Percentiles rank a stretch among this genome's conserved stretches.
Conservation (phyloP, 2,113 vertebrate genomes). For the Chiloscyllium plagiosum region DNA sequence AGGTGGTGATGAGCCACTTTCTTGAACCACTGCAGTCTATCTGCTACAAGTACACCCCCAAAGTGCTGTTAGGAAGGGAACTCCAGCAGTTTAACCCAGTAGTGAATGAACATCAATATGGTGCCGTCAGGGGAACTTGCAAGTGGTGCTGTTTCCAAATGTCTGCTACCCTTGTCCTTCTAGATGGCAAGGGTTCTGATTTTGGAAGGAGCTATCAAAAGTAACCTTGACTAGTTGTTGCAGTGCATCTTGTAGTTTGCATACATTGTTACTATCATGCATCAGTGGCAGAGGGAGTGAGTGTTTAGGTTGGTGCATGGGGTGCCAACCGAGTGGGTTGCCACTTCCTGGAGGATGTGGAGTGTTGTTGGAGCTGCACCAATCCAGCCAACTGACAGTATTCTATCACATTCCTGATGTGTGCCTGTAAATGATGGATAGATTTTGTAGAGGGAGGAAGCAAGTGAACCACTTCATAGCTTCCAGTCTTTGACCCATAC, state of each 20-base stretch:
- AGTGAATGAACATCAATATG: neutral
- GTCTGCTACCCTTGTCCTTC: neutral
- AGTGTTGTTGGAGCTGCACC: neutral
- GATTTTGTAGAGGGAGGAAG: neutral
- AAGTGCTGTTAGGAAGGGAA: neutral
- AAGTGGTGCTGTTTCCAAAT: too few species aligned
- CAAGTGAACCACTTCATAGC: neutral
- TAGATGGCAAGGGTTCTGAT: neutral
- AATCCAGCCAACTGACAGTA: neutral
- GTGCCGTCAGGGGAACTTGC: neutral
- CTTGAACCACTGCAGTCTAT: neutral
- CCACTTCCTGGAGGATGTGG: too few species aligned
- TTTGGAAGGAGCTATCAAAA: neutral
- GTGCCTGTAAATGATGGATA: neutral
- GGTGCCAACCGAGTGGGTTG: neutral
- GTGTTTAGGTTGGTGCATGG: too few species aligned
- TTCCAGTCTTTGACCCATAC: neutral
- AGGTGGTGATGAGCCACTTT: neutral
- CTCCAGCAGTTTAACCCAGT: neutral
- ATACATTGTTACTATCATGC: too few species aligned
- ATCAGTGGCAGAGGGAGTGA: too few species aligned
- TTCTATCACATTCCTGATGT: neutral
- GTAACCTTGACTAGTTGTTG: too few species aligned
- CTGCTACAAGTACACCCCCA: neutral
- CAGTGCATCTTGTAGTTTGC: neutral